These are phyloP conservation scores for Drosophila oshimai DNA, from an alignment of 1,140 invertebrate genomes.

Conservation along the genomic window DNA sequence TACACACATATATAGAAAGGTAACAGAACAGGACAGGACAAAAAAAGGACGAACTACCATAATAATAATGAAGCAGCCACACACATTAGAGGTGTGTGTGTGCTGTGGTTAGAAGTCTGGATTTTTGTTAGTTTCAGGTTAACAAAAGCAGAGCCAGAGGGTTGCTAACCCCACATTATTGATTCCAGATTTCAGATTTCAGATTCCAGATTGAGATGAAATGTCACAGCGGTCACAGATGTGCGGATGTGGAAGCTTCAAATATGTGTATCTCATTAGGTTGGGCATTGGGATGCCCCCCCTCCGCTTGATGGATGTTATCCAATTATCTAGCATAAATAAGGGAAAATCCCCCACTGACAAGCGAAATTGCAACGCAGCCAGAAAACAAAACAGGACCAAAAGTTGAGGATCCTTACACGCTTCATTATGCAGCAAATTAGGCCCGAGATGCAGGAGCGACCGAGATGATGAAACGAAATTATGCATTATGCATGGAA, in stretches of 20 bases:
- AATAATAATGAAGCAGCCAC: slow-evolving; percentile 64
- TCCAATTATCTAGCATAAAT: slow-evolving; percentile 37
- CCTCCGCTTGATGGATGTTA: slow-evolving; percentile 31
- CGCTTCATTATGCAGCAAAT: slow-evolving; percentile 79
- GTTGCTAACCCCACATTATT: slow-evolving; percentile 5
- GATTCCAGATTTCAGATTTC: too few relatives aligned
- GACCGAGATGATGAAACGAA: slow-evolving; percentile 67
- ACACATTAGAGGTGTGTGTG: slow-evolving; percentile 59
- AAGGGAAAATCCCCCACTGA: neutral
- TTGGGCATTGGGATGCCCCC: neutral
- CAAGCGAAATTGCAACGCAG: slow-evolving; percentile 24
- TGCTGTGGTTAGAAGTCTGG: slow-evolving; percentile 34
- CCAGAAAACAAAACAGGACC: slow-evolving; percentile 47
- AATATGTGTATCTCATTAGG: slow-evolving; percentile 22
- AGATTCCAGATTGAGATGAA: slow-evolving; percentile 37
- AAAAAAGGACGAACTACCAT: slow-evolving; percentile 53
- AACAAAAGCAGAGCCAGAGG: slow-evolving; percentile 61
- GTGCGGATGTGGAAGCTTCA: slow-evolving; percentile 1
- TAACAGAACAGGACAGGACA: neutral
- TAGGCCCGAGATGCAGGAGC: slow-evolving; percentile 58
- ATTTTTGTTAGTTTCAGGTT: slow-evolving; percentile 73
- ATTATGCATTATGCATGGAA: slow-evolving; percentile 78
- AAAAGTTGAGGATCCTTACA: too few relatives aligned
- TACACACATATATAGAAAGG: neutral
- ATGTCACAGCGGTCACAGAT: slow-evolving; percentile 25